These are phyloP conservation scores for Hormiphora californensis DNA, from an alignment of 37 sponge, comb jelly and placozoan species.

Conservation along the genomic window DNA sequence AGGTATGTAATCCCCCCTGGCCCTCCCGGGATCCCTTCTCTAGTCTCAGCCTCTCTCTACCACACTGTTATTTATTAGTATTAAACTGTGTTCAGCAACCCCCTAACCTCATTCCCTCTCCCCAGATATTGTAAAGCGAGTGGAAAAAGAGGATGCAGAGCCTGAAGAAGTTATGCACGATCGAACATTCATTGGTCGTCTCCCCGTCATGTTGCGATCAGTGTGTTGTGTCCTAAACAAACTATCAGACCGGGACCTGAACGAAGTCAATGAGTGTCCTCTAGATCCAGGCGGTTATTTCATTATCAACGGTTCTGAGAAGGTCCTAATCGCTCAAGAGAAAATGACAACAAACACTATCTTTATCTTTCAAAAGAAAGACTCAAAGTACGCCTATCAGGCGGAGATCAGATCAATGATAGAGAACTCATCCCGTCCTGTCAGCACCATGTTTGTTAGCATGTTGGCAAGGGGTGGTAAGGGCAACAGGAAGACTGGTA, in stretches of 20 bases:
- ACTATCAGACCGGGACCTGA: constrained; percentile 92
- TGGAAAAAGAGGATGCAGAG: constrained; percentile 64
- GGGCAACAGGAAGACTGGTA: constrained; percentile 76
- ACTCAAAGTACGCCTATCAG: constrained; percentile 92
- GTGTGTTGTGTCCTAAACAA: constrained; percentile 90
- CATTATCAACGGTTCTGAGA: constrained; percentile 98
- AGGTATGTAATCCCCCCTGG: not conserved
- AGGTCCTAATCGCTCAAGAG: constrained; percentile 97
- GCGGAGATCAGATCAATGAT: constrained; percentile 98
- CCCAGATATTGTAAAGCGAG: constrained; percentile 94
- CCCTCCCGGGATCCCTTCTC: too few relatives aligned
- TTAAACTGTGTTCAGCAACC: not conserved
- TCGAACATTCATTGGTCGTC: constrained; percentile 96
- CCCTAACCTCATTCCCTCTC: constrained; percentile 89
- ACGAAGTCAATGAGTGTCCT: constrained; percentile 98
- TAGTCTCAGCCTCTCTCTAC: not conserved
- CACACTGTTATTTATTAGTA: not conserved
- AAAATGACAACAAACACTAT: constrained; percentile 99
- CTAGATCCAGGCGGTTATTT: constrained; percentile 99
- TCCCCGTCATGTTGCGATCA: constrained; percentile 98
- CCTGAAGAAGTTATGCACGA: constrained; percentile 64
- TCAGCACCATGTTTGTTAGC: constrained; percentile 95
- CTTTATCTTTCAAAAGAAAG: constrained; percentile 96
- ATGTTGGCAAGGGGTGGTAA: constrained; percentile 88
- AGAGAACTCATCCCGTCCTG: constrained; percentile 98